Percentiles rank a stretch among this genome's conserved stretches.
Evolutionary conservation across 30 jellyfish, hydroid and myxozoan genomes (phyloP).

Genomic region (Turritopsis rubra): DNA sequence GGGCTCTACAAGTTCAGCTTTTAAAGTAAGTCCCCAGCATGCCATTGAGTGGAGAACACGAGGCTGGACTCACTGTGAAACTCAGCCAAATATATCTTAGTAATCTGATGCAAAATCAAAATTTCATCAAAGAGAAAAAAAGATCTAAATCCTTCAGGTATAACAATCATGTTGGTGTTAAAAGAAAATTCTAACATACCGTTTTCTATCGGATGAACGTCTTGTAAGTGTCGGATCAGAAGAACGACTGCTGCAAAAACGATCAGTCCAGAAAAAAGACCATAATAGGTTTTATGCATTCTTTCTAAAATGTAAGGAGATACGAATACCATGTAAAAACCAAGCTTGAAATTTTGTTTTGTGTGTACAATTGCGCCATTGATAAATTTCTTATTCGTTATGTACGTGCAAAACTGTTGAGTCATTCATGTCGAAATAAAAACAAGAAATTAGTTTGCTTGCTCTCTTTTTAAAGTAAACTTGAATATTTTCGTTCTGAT

Average conservation of each 20-base stretch:
- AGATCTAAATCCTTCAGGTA: background rate
- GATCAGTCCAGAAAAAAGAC: background rate
- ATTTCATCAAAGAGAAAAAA: background rate
- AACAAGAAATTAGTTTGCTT: background rate
- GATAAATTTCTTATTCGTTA: no score
- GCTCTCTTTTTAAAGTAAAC: background rate
- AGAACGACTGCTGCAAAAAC: background rate
- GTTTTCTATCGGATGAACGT: background rate
- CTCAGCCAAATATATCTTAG: no score
- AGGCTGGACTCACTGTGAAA: no score
- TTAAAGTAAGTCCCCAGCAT: no score
- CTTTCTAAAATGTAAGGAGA: background rate
- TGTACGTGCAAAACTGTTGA: background rate
- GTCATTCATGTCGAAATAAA: background rate
- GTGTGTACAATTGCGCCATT: no score
- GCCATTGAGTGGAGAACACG: no score
- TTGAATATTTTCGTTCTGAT: background rate
- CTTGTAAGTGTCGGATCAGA: background rate
- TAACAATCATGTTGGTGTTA: background rate
- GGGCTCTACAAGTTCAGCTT: no score
- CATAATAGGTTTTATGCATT: background rate
- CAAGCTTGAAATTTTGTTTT: no score
- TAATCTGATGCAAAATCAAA: no score
- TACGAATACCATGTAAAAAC: no score
- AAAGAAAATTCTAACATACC: background rate